A percentile compares a stretch with the other conserved stretches of the same genome.
Conservation (phyloP, 1,140 invertebrate species). For the Prorops nasuta region DNA sequence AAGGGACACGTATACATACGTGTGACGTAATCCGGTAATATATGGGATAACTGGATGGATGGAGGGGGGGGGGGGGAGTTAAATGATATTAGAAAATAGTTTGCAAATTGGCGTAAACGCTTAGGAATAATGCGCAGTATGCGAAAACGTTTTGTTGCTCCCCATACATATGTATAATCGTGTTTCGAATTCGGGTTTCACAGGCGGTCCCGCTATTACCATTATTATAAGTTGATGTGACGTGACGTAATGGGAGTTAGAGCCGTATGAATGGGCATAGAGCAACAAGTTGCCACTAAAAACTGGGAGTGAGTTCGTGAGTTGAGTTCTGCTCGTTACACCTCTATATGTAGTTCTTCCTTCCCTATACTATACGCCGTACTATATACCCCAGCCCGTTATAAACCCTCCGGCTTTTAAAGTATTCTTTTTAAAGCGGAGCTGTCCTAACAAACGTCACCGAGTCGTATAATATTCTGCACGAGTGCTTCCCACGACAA, state of each 20-base stretch:
- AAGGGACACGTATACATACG: too few relatives aligned
- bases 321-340: conserved; percentile 60
- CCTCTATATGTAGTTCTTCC: conserved; percentile 59
- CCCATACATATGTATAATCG: too few relatives aligned
- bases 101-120: too few relatives aligned
- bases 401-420: conserved; percentile 58
- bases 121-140: too few relatives aligned
- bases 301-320: conserved; percentile 59
- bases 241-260: conserved; percentile 58
- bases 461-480: conserved; percentile 47
- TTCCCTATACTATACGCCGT: conserved; percentile 53
- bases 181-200: conserved; percentile 49
- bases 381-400: conserved; percentile 49
- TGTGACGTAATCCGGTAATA: too few relatives aligned
- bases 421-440: conserved; percentile 60
- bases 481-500: conserved; percentile 11
- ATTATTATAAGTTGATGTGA: conserved; percentile 59
- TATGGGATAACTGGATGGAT: too few relatives aligned
- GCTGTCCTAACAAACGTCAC: conserved; percentile 52
- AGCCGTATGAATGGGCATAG: conserved; percentile 57
- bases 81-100: too few relatives aligned
- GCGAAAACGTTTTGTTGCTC: too few relatives aligned
- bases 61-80: too few relatives aligned
- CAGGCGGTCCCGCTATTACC: conserved; percentile 43
- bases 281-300: conserved; percentile 60